Evolutionary conservation across 1,140 invertebrate species (phyloP).

Genomic region (Saccostrea echinata): DNA sequence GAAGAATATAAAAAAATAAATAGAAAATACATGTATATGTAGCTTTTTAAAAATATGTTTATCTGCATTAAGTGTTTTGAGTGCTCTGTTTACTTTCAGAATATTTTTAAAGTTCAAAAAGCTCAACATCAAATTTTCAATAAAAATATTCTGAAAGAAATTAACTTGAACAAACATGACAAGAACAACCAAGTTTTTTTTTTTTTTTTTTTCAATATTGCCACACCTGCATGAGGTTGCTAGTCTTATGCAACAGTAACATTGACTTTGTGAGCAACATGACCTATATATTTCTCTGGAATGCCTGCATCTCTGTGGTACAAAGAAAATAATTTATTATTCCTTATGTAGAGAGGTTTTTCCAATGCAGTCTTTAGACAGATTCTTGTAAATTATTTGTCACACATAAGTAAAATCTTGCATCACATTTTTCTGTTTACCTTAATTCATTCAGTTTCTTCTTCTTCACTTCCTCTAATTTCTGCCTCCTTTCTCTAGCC

Average conservation of each 20-base stretch:
- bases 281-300: slow-evolving; percentile 74
- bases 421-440: slow-evolving; percentile 59
- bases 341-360: background rate
- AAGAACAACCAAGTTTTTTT: slow-evolving; percentile 29
- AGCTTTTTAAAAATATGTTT: background rate
- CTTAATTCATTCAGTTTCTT: slow-evolving; percentile 79
- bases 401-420: background rate
- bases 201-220: background rate
- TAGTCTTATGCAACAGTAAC: slow-evolving; percentile 52
- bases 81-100: background rate
- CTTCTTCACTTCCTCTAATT: slow-evolving; percentile 79
- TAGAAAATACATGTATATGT: background rate
- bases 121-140: background rate
- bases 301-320: slow-evolving; percentile 73
- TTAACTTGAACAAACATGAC: background rate
- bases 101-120: background rate
- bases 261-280: slow-evolving; percentile 72
- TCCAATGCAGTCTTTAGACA: background rate
- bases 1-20: background rate
- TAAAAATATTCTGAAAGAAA: background rate
- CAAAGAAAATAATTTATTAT: background rate
- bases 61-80: background rate
- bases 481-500: slow-evolving; percentile 73
- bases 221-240: background rate
- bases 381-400: background rate